Evolutionary conservation across 2,888 invertebrate genomes (phyloP), one percentile per base, ranked within the genome.

Genomic region (Xylota segnis): DNA sequence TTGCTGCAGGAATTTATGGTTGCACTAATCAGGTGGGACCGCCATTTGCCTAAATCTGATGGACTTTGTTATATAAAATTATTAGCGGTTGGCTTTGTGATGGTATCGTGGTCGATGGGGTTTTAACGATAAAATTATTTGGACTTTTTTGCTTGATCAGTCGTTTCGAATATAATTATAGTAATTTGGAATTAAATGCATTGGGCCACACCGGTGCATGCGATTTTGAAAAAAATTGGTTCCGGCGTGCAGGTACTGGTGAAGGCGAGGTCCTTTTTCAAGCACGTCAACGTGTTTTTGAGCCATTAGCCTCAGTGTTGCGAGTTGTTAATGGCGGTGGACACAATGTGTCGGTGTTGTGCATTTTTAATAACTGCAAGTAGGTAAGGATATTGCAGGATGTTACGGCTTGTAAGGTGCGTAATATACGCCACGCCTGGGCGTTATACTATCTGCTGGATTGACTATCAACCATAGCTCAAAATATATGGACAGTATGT

Each of bases 21-120:
- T 65, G 10, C 37, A 79, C 50, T 79, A 75, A 79, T 71, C 79
- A 65, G 74, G 74, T 74, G 43, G 74, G 79, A 79, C 70, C 63
- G 63, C 54, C 61, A 63, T 58, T 52, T 70, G 16, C 29, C 50
- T 47, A 40, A 54, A 29, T 47, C 14, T 34, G 23, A 61, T 56
- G 52, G 50, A 27, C 29, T n/a, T 4, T 12, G 10, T 40, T n/a
- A n/a, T 14, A 56, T 58, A 50, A n/a, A 34, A 79, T 70, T 56
- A 72, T 56, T 37, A 34, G 7, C 65, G 56, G 34, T 58, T 40
- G 7, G 14, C 54, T 18, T 37, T 10, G 18, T 40, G 45, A 66
- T 74, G 34, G 66, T 61, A 43, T 68, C 61, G 63, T 56, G 56
- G 63, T 45, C 63, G 63, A 45, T 63, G 61, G 27, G 50, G 45